These are phyloP conservation scores for Ischnura elegans DNA, from an alignment of 2,888 invertebrate genomes.

Conservation along the genomic window DNA sequence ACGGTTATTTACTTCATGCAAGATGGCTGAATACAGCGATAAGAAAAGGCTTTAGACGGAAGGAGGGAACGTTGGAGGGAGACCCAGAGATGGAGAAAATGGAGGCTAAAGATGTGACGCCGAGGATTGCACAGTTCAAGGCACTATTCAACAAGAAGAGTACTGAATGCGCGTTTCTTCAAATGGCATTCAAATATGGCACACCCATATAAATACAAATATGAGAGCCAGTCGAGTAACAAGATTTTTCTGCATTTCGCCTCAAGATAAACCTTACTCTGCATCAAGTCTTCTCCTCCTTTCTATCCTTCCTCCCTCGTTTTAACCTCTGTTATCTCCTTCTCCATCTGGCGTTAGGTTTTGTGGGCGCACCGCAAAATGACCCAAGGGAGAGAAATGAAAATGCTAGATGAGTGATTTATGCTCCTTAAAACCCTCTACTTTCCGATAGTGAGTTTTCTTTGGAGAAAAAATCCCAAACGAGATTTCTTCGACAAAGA, in stretches of 20 bases:
- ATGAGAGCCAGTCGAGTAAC: no score
- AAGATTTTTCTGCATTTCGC: no score
- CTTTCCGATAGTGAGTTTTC: slow-evolving; percentile 1
- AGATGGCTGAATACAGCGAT: background rate
- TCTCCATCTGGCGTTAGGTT: background rate
- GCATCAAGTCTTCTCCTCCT: no score
- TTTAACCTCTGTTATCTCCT: no score
- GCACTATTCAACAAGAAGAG: background rate
- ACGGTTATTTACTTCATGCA: background rate
- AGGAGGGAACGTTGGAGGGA: background rate
- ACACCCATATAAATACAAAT: no score
- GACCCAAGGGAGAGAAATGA: background rate
- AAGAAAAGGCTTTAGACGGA: background rate
- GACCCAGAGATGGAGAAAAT: background rate
- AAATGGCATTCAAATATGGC: background rate
- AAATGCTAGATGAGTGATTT: background rate
- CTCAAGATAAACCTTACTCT: no score
- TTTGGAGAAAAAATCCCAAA: background rate
- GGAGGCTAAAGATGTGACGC: no score
- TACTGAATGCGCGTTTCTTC: background rate
- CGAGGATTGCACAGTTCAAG: no score
- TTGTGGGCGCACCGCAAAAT: background rate
- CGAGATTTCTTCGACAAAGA: background rate
- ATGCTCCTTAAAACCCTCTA: background rate
- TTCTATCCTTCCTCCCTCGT: background rate